Base-by-base conservation (phyloP, 2,113 vertebrate species). In the Chaetura pelagica region DNA sequence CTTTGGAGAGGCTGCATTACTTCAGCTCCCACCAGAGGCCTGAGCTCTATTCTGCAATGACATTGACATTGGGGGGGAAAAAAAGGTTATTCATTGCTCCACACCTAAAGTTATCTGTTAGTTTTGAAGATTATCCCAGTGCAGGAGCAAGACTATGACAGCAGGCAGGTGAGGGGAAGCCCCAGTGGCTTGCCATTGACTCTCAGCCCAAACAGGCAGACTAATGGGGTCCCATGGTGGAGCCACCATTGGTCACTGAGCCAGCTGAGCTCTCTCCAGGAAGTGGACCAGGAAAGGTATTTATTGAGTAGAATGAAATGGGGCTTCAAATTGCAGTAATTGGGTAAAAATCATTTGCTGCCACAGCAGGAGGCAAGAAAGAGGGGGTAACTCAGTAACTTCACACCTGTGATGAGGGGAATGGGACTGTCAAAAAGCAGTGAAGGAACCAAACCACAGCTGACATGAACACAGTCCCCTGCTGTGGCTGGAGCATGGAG, bases 311-410 rank as follows among this genome's bases (percentile, higher is more conserved):
- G 61, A 90, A 81, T 44, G 51, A 84, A 90, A 81, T 34, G 34
- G 40, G 62, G 8, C n/a, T 96, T 89, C 55, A 79, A 58, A 79
- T 17, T 0, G 0, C 55, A 75, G 57, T 61, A 84, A 87, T 9
- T 55, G 44, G 14, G 21, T 87, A 42, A 66, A 90, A 55, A 20
- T 6, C 21, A 44, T 93, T 82, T 68, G 20, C 57, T 72, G 59
- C 20, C 62, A 57, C 29, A 35, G 26, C 22, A 63, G 71, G 38
- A 64, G 34, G 34, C 22, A 79, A 66, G 40, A 34, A 83, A 51
- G 34, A 3, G 3, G 8, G 8, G 32, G n/a, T 72, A 30, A 10
- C 9, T 75, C 0, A 0, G 12, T 69, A 66, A 48, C 23, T 8
- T 62, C 30, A 32, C 9, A 59, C 29, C 15, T 78, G 24, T 64